Percentiles rank a stretch among this genome's conserved stretches.
These are phyloP conservation scores for Halcyon leucocephala DNA, from an alignment of 2,797 vertebrate genomes.

Conservation along the genomic window DNA sequence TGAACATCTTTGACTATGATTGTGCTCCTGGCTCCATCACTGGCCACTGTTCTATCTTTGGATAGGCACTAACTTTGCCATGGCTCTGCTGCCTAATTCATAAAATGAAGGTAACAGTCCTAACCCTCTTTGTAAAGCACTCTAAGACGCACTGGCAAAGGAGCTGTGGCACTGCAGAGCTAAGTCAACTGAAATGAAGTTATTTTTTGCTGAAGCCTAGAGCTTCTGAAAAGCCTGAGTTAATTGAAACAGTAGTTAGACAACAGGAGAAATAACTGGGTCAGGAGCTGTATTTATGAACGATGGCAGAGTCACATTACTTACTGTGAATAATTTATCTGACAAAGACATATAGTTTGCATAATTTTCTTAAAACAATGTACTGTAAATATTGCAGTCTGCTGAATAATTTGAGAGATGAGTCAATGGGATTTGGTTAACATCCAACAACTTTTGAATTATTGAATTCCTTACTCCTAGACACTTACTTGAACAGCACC, in stretches of 20 bases:
- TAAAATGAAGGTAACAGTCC: background rate
- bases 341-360: slow-evolving; percentile 26
- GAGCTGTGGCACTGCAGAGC: background rate
- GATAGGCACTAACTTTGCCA: background rate
- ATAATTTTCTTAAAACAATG: slow-evolving; percentile 50
- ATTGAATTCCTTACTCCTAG: background rate
- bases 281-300: background rate
- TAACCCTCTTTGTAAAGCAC: background rate
- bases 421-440: slow-evolving; percentile 30
- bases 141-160: background rate
- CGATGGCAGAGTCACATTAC: background rate
- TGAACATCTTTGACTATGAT: background rate
- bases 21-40: background rate
- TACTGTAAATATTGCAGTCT: slow-evolving; percentile 22
- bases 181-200: background rate
- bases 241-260: background rate
- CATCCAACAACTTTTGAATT: slow-evolving; percentile 13
- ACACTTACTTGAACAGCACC: background rate
- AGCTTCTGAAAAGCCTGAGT: background rate
- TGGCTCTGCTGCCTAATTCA: background rate
- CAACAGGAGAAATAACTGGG: background rate
- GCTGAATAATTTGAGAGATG: slow-evolving; percentile 38
- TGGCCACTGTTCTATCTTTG: background rate
- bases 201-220: background rate
- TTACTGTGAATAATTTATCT: slow-evolving; percentile 35